phyloP scores from a whole-genome alignment of 2,113 vertebrate genomes.

The Poeciliopsis turrubarensis region DNA sequence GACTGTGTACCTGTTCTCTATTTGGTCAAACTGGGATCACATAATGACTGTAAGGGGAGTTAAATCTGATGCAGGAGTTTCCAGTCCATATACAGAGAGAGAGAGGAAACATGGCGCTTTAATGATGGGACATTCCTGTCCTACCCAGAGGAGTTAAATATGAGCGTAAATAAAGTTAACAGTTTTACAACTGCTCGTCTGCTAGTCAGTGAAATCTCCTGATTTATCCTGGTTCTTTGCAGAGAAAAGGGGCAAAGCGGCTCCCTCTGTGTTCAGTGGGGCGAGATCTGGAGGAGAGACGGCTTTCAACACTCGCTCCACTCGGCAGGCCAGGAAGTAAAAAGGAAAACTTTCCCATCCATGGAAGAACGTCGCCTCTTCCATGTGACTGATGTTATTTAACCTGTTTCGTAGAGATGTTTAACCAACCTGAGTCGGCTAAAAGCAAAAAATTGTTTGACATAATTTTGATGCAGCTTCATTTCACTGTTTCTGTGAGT shows the following conservation, averaged over 20 bases:
- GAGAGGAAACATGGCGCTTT: background rate
- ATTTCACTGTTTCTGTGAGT: background rate
- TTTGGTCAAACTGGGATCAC: conserved; percentile 15
- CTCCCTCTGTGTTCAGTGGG: conserved; percentile 90
- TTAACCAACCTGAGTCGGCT: background rate
- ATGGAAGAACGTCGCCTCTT: conserved; percentile 10
- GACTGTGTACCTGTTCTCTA: background rate
- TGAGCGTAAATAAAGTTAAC: background rate
- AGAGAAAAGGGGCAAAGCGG: conserved; percentile 87
- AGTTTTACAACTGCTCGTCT: background rate
- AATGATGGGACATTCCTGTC: conserved; percentile 31
- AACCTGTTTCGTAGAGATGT: background rate
- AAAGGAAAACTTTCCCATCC: conserved; percentile 8
- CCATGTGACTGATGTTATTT: conserved; percentile 1
- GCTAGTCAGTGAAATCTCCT: background rate
- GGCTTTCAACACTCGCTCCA: conserved; percentile 82
- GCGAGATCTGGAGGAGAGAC: conserved; percentile 89
- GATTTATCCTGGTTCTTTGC: conserved; percentile 31
- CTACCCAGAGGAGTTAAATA: conserved; percentile 8
- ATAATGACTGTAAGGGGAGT: conserved; percentile 11
- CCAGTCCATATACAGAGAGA: conserved; percentile 80
- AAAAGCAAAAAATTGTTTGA: background rate
- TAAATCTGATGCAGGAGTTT: conserved; percentile 62
- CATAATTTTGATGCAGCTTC: background rate
- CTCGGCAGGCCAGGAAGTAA: conserved; percentile 60